These are phyloP conservation scores for Stegana nigrithorax DNA, from an alignment of 2,888 invertebrate genomes.

Conservation along the genomic window DNA sequence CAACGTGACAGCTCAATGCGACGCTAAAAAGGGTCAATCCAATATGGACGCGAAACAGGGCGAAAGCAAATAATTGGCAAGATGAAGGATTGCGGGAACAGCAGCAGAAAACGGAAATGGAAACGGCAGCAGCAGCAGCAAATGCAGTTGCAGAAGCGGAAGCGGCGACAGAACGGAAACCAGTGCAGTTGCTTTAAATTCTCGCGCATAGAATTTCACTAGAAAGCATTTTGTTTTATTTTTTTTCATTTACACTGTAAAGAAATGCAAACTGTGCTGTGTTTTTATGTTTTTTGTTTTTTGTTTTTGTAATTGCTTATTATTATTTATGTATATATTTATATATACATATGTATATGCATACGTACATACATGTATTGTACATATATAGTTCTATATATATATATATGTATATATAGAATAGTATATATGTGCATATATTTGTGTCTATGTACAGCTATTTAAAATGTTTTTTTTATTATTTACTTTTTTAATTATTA, in stretches of 20 bases:
- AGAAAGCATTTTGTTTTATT: conserved; percentile 44
- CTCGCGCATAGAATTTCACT: conserved; percentile 42
- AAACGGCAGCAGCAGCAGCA: conserved; percentile 21
- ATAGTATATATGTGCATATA: no score
- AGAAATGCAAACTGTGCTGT: conserved; percentile 45
- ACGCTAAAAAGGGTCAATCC: conserved; percentile 13
- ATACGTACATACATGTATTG: no score
- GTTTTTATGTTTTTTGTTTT: conserved; percentile 28
- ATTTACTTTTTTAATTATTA: not conserved
- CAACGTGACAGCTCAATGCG: no score
- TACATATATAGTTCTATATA: no score
- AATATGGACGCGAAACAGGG: conserved; percentile 12
- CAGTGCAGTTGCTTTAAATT: conserved; percentile 59
- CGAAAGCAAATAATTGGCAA: conserved; percentile 20
- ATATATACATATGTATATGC: no score
- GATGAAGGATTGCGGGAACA: conserved; percentile 10
- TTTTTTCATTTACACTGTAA: conserved; percentile 17
- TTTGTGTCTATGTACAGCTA: no score
- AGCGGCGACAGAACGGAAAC: conserved; percentile 28
- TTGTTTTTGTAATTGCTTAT: no score
- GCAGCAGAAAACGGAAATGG: conserved; percentile 22
- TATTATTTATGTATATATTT: no score
- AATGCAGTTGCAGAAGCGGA: conserved; percentile 24
- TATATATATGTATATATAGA: no score
- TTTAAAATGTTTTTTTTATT: no score